phyloP scores from a whole-genome alignment of 2,888 invertebrate species.

The Drosophila fungiperda region DNA sequence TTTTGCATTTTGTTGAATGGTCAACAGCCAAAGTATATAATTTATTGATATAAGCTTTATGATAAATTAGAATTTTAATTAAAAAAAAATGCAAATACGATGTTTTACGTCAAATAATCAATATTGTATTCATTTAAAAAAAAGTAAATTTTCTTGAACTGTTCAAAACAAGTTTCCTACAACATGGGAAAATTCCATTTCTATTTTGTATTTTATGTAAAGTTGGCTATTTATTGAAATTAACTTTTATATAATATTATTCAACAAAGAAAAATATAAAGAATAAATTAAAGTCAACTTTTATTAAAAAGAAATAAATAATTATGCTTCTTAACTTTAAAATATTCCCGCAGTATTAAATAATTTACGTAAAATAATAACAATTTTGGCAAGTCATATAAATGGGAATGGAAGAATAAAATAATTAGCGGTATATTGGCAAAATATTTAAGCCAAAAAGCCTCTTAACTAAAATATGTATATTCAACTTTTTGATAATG shows the following conservation, averaged over 20 bases:
- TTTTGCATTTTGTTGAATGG: constrained; percentile 30
- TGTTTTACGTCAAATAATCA: not conserved
- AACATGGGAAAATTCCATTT: not conserved
- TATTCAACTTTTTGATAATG: not conserved
- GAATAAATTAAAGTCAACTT: not conserved
- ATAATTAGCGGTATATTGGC: too few relatives aligned
- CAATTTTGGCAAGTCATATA: too few relatives aligned
- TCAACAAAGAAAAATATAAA: not conserved
- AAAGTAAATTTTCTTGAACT: not conserved
- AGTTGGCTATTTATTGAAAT: not conserved
- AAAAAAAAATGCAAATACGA: not conserved
- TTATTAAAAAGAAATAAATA: too few relatives aligned
- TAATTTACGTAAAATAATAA: too few relatives aligned
- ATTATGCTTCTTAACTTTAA: not conserved
- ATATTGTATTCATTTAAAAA: not conserved
- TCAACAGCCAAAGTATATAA: constrained; percentile 17
- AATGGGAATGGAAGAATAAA: too few relatives aligned
- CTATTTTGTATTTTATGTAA: not conserved
- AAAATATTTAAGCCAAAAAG: too few relatives aligned
- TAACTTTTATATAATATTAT: not conserved
- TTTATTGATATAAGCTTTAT: constrained; percentile 10
- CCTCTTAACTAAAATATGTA: too few relatives aligned
- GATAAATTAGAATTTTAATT: not conserved
- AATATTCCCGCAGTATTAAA: not conserved
- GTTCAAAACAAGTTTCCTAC: not conserved